A percentile compares a stretch with the other conserved stretches of the same genome.
Evolutionary conservation across 37 sponge, comb jelly and placozoan species (phyloP).

Genomic region (Axinella damicornis): DNA sequence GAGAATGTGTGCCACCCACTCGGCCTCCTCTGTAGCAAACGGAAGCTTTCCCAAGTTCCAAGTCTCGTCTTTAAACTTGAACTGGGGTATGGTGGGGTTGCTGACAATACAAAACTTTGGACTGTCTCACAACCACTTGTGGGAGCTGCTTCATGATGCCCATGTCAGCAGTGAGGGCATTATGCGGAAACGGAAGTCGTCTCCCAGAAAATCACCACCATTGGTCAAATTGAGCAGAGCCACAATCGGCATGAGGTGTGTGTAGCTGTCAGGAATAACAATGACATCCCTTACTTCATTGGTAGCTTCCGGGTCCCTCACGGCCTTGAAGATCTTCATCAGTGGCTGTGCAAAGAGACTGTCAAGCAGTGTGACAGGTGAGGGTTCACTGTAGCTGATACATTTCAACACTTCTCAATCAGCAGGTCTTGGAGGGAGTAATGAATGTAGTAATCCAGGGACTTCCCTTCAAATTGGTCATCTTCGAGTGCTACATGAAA

Average conservation of each 20-base stretch:
- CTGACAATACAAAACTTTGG: slow-evolving; percentile 68
- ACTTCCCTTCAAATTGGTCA: slow-evolving; percentile 62
- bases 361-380: slow-evolving; percentile 30
- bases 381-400: slow-evolving; percentile 30
- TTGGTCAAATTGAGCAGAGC: slow-evolving; percentile 40
- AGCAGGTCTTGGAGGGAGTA: slow-evolving; percentile 38
- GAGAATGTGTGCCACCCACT: slow-evolving; percentile 66
- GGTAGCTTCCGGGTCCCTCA: background rate
- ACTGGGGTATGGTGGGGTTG: slow-evolving; percentile 69
- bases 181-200: slow-evolving; percentile 43
- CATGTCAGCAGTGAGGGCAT: slow-evolving; percentile 78
- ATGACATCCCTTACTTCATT: slow-evolving; percentile 32
- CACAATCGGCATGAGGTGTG: slow-evolving; percentile 66
- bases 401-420: slow-evolving; percentile 56
- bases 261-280: slow-evolving; percentile 71
- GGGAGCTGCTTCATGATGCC: slow-evolving; percentile 60
- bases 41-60: slow-evolving; percentile 74
- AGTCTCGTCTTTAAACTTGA: slow-evolving; percentile 45
- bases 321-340: slow-evolving; percentile 14
- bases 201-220: slow-evolving; percentile 66
- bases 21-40: slow-evolving; percentile 65
- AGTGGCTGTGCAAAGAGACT: slow-evolving; percentile 47
- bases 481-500: slow-evolving; percentile 56
- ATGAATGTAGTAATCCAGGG: slow-evolving; percentile 59
- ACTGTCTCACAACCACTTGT: slow-evolving; percentile 40